Conservation (phyloP, 2,888 invertebrate species). For the Meiosimyza decipiens region DNA sequence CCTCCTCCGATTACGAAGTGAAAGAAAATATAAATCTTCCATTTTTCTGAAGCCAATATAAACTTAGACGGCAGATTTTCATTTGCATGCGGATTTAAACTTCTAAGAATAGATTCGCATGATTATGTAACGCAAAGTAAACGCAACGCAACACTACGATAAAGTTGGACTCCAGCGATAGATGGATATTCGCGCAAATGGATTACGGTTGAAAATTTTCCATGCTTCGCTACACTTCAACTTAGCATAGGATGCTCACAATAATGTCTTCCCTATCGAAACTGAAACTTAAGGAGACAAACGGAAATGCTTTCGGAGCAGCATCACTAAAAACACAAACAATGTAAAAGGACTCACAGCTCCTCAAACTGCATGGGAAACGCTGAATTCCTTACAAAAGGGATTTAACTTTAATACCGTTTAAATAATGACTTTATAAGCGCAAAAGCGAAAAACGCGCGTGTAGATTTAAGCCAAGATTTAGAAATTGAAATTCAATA, state of each 20-base stretch:
- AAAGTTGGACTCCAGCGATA: not conserved
- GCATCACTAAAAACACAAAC: not conserved
- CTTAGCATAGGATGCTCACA: not conserved
- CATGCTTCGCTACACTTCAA: conserved; percentile 7
- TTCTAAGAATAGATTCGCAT: conserved; percentile 2
- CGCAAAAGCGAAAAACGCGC: conserved; percentile 20
- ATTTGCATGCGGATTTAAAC: conserved; percentile 12
- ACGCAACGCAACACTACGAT: not conserved
- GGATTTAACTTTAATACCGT: conserved; percentile 52
- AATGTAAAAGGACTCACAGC: not conserved
- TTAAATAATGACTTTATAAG: conserved; percentile 52
- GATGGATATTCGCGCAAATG: conserved; percentile 3
- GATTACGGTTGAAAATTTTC: conserved; percentile 8
- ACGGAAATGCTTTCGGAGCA: conserved; percentile 21
- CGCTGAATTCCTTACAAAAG: conserved; percentile 19
- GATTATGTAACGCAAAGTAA: not conserved
- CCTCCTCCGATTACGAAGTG: conserved; percentile 13
- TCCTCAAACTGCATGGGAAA: not conserved
- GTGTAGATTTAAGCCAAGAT: conserved; percentile 49
- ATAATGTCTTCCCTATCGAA: not conserved
- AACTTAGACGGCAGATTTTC: not conserved
- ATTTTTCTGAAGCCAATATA: conserved; percentile 5
- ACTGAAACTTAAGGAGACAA: conserved; percentile 10
- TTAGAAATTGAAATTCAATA: conserved; percentile 51
- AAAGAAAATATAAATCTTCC: conserved; percentile 40